Conservation (phyloP, 2,113 vertebrate species). For the Smithornis capensis region DNA sequence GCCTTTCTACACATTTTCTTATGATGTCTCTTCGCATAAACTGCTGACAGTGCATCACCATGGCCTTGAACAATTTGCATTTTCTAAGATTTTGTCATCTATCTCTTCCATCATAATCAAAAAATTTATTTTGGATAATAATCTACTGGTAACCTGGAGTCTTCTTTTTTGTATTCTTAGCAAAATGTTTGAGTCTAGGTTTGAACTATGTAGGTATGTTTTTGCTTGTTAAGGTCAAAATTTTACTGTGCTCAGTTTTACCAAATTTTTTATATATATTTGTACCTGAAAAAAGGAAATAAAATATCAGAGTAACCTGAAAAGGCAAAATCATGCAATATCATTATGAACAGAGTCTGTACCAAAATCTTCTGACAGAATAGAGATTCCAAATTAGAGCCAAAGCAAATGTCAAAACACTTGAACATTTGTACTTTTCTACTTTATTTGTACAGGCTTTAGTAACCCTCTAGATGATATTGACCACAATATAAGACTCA, state of each 20-base stretch:
- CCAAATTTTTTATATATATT: background rate
- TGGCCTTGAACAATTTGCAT: background rate
- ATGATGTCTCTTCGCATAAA: background rate
- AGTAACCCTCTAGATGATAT: background rate
- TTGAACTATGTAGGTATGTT: accelerated
- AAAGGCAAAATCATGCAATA: background rate
- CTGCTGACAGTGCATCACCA: accelerated
- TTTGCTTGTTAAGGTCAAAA: background rate
- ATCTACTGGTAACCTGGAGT: background rate
- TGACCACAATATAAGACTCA: background rate
- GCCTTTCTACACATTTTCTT: background rate
- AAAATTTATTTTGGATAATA: background rate
- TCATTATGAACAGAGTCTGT: background rate
- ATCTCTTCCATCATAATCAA: background rate
- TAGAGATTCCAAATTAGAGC: background rate
- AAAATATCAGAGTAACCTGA: background rate
- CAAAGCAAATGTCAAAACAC: background rate
- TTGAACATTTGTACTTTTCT: background rate
- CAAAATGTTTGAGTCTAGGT: background rate
- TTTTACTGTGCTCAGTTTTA: background rate
- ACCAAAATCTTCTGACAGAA: background rate
- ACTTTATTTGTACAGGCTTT: background rate
- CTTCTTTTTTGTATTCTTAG: background rate
- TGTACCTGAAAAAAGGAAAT: background rate
- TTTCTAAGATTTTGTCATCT: background rate